phyloP scores from a whole-genome alignment of 2,797 vertebrate genomes.

The Onychomys torridus region DNA sequence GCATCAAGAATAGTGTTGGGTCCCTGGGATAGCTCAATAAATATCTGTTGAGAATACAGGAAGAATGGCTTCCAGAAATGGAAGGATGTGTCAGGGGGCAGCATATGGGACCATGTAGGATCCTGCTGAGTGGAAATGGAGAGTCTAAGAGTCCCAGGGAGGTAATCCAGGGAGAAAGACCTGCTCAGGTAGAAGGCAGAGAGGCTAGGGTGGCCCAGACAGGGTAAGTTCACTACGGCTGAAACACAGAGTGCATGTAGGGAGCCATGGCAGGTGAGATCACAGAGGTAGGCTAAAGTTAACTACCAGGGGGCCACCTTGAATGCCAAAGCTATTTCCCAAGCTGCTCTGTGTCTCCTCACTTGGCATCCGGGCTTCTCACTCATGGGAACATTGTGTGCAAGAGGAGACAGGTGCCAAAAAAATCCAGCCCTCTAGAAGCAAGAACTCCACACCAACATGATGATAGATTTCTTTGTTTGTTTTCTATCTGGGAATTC shows the following conservation, averaged over 20 bases:
- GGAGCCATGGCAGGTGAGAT: background rate
- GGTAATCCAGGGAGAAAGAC: background rate
- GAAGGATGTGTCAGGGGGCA: background rate
- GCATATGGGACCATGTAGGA: background rate
- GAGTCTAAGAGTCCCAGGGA: background rate
- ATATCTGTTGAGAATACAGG: background rate
- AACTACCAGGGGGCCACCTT: background rate
- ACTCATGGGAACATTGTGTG: background rate
- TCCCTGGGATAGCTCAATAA: background rate
- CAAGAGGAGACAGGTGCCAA: slow-evolving; percentile 9
- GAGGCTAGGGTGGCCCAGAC: background rate
- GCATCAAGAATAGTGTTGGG: background rate
- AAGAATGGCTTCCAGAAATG: background rate
- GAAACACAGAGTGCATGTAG: background rate
- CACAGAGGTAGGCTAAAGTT: slow-evolving; percentile 49
- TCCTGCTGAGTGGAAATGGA: background rate
- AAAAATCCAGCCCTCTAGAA: slow-evolving; percentile 46
- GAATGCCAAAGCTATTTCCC: slow-evolving; percentile 11
- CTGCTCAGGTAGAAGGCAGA: background rate
- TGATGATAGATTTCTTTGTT: slow-evolving; percentile 72
- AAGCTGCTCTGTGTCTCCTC: slow-evolving; percentile 43
- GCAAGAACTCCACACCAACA: slow-evolving; percentile 44
- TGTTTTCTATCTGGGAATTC: slow-evolving; percentile 68
- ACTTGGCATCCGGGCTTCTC: slow-evolving; percentile 24
- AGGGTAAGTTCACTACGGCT: slow-evolving; percentile 23